A percentile compares a stretch with the other conserved stretches of the same genome.
phyloP scores from a whole-genome alignment of 92 coral and sea anemone genomes.

The Zoanthus sansibaricus region DNA sequence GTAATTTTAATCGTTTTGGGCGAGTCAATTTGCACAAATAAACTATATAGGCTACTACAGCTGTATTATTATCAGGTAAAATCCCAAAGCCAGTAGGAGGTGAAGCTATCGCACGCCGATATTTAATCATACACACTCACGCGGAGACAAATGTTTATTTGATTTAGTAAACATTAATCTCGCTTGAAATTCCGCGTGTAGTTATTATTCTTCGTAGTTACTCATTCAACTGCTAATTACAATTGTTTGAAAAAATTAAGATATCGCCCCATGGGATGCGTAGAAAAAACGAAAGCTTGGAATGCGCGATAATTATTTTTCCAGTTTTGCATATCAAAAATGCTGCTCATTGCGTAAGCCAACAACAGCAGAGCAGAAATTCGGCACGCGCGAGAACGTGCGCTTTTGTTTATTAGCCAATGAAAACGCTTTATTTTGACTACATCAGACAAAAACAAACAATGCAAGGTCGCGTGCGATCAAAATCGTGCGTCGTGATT shows the following conservation, averaged over 20 bases:
- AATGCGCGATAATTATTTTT: conserved; percentile 10
- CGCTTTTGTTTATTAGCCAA: conserved; percentile 77
- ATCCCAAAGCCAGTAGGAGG: not conserved
- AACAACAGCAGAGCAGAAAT: conserved; percentile 24
- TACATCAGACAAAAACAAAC: conserved; percentile 80
- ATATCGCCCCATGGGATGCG: conserved; percentile 61
- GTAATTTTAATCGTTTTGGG: not conserved
- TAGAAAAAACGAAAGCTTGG: conserved; percentile 54
- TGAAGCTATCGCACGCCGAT: conserved; percentile 29
- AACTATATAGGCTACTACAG: not conserved
- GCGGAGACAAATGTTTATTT: conserved; percentile 27
- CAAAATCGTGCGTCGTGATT: conserved; percentile 76
- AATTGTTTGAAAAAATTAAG: conserved; percentile 52
- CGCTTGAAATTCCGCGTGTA: conserved; percentile 65
- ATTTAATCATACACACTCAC: conserved; percentile 28
- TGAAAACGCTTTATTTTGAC: conserved; percentile 70
- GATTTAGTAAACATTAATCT: conserved; percentile 21
- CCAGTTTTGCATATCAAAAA: conserved; percentile 51
- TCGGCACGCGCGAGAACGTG: conserved; percentile 97
- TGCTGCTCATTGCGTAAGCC: conserved; percentile 70
- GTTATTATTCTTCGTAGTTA: conserved; percentile 27
- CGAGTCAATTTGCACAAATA: not conserved
- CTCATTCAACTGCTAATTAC: conserved; percentile 69
- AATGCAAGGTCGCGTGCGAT: conserved; percentile 95
- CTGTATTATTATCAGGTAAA: not conserved